Conservation (phyloP, 2,888 invertebrate genomes). For the Dasypolia templi region DNA sequence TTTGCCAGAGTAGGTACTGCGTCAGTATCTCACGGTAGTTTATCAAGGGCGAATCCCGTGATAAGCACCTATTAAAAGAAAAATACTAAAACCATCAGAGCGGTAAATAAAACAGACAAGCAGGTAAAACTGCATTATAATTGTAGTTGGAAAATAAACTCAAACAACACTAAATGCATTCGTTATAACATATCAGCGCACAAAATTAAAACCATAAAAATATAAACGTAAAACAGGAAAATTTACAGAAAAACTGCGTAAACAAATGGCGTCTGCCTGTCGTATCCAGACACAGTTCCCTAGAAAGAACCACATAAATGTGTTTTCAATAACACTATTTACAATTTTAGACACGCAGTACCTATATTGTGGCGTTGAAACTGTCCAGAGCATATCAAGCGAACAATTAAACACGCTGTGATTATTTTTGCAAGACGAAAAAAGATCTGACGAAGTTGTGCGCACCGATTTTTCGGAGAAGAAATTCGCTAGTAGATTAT, state of each 20-base stretch:
- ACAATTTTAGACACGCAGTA: conserved; percentile 73
- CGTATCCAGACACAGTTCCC: conserved; percentile 52
- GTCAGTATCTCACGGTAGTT: neutral
- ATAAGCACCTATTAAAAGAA: neutral
- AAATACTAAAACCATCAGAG: neutral
- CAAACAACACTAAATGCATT: conserved; percentile 12
- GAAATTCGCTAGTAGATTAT: conserved; percentile 36
- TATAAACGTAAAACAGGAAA: conserved; percentile 59
- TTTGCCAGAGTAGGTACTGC: neutral
- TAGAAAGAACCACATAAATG: conserved; percentile 61
- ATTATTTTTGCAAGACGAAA: conserved; percentile 82
- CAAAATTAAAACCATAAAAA: conserved; percentile 26
- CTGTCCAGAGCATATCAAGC: conserved; percentile 78
- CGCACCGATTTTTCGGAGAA: conserved; percentile 63
- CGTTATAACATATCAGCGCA: conserved; percentile 5
- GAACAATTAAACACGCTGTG: conserved; percentile 82
- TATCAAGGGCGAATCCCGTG: too few species aligned
- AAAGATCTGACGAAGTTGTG: conserved; percentile 74
- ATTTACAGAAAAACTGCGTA: conserved; percentile 40
- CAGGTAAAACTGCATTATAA: neutral
- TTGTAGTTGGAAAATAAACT: neutral
- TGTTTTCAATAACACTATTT: conserved; percentile 78
- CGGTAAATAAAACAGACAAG: neutral
- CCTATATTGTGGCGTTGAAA: conserved; percentile 69
- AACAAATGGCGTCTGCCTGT: conserved; percentile 50